Evolutionary conservation across 1,140 invertebrate genomes (phyloP).

Genomic region (Teleogryllus occipitalis): DNA sequence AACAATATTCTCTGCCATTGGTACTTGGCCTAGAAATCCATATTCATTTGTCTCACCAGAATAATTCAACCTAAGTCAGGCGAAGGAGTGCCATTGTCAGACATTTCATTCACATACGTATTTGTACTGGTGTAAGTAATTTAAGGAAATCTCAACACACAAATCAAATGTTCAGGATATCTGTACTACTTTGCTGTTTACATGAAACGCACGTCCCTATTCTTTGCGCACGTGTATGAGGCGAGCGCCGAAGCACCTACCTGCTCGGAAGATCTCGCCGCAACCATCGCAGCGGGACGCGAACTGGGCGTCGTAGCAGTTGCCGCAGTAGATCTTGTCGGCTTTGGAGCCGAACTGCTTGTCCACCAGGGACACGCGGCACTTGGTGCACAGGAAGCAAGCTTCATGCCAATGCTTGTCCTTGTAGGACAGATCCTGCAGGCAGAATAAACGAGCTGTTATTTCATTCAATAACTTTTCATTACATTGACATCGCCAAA

Average conservation of each 20-base stretch:
- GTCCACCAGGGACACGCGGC: constrained; percentile 94
- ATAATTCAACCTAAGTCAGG: too few species aligned
- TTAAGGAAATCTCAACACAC: too few species aligned
- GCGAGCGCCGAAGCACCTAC: constrained; percentile 48
- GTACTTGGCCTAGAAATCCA: too few species aligned
- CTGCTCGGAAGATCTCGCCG: constrained; percentile 95
- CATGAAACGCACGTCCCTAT: too few species aligned
- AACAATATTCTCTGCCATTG: too few species aligned
- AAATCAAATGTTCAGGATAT: too few species aligned
- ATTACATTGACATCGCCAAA: too few species aligned
- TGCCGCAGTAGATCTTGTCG: constrained; percentile 97
- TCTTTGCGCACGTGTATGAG: not conserved
- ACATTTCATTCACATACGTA: too few species aligned
- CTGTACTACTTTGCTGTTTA: too few species aligned
- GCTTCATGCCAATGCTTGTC: constrained; percentile 99
- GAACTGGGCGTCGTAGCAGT: constrained; percentile 98
- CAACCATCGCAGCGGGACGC: constrained; percentile 98
- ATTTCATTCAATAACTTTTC: not conserved
- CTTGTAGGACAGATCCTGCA: constrained; percentile 98
- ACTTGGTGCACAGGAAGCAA: constrained; percentile 98
- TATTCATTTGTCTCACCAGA: too few species aligned
- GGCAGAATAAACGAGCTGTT: constrained; percentile 19
- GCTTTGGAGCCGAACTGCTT: constrained; percentile 98
- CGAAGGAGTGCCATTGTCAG: too few species aligned
- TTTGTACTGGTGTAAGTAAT: too few species aligned